Evolutionary conservation across 2,888 invertebrate genomes (phyloP), one percentile per base, ranked within the genome.

Genomic region (Gryllus longicercus): DNA sequence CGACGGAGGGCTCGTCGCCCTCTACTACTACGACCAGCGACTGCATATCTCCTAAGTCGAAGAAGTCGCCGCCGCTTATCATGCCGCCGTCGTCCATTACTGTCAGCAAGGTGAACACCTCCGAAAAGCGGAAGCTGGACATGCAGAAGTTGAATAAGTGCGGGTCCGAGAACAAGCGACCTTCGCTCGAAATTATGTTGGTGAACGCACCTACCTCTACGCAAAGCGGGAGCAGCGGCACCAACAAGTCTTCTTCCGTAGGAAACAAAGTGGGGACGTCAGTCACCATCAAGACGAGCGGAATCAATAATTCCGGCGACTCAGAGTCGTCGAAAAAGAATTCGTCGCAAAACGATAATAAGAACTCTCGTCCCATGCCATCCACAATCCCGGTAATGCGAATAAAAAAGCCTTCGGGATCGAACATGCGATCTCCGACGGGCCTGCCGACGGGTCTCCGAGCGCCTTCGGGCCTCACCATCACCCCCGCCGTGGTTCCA

Each of bases 301-400:
- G 63, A 14, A n/a, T 8, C n/a, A n/a, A n/a, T 4, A 63, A 10
- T 50, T 10, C 10, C 38, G 18, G 50, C 14, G 50, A n/a, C 49
- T 25, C 25, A 4, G 38, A 12, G 18, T 11, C 49, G 38, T 21
- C 21, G 49, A 77, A 77, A 49, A 77, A 25, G n/a, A 49, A 14
- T 5, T 49, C 77, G 2, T 5, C 25, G 12, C 50, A 18, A 50
- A 49, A 25, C 21, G 77, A 38, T 0, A 84, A 85, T 11, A 88
- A 88, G 84, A 83, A 83, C 11, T 83, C 84, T 11, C 84, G 89
- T 80, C 88, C 90, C 4, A 88, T 89, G 81, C 90, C 90, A 38
- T 88, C 90, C 11, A 90, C 90, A 3, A 89, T 90, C 74, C 89
- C 90, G 1, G 83, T 90, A 83, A 88, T 89, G 51, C 87, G 88